Base-by-base conservation (phyloP, 2,888 invertebrate genomes). In the Hypolimnas misippus region DNA sequence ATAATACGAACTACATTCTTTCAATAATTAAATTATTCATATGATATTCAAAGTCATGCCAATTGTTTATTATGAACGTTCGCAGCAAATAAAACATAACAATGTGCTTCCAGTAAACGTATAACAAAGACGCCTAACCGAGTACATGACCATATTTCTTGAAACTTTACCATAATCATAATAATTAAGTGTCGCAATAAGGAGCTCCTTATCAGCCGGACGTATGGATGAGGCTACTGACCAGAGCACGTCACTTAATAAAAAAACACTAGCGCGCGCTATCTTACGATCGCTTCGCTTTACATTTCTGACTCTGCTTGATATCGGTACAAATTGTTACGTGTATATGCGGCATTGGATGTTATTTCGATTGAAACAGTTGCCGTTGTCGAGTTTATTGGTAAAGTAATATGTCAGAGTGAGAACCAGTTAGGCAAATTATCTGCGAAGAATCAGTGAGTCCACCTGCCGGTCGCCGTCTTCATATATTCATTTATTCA, bases 341-440 rank as follows among this genome's bases (percentile, higher is more conserved):
- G 0, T 33, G 25, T 5, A 35, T 61, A 67, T 44, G 1, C 51
- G 25, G 73, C 72, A 76, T 69, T 81, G 78, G 63, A 76, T 56
- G 3, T 16, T 5, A 31, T 6, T 17, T 6, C 21, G 35, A 16
- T 58, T 3, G 25, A 59, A 69, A 60, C 51, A 4, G 54, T 70
- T 49, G 73, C 69, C 38, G 17, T 42, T 51, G 52, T 61, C 44
- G 54, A 56, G 50, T 63, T 52, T 62, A 31, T 62, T 74, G 70
- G 75, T 75, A 64, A 60, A 67, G 76, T 72, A 72, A 83, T 80
- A 82, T 85, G 84, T 84, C 82, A 83, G 85, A 72, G 69, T 69
- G 74, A 78, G 78, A 89, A 89, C 89, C 87, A 81, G 89, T 89
- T 89, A 89, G 83, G 88, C 82, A 89, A 88, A 89, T 89, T 88